Evolutionary conservation across 1,140 invertebrate species (phyloP), one percentile per base, ranked within the genome.

Genomic region (Aphelinus atriplicis): DNA sequence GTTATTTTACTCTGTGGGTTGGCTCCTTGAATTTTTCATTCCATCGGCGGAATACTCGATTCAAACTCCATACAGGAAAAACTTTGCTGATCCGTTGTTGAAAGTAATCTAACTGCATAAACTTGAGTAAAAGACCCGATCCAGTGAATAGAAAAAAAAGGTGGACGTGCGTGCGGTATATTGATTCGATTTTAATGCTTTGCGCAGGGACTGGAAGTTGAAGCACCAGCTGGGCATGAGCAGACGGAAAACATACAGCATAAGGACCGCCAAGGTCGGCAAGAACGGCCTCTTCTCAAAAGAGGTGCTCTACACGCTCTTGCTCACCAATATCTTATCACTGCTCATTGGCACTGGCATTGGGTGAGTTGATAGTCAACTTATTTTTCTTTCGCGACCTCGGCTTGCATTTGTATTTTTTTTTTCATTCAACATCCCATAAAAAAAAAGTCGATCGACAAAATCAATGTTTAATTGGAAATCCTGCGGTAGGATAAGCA

Each of bases 251-350:
- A 90, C 89, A 56, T 90, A 90, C 78, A 95, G 93, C 77, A 93
- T 97, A 80, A 93, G 95, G 68, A 92, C 94, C 80, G 92, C 94
- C 42, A 95, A 94, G 84, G 90, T 94, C 75, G 93, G 93, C 48
- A 93, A 94, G 80, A 92, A 91, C 79, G 92, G 93, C 73, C 90
- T 97, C 73, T 96, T 96, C 86, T 96, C 95, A 60, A 92, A 95
- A 81, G 95, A 96, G 88, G 95, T 97, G 61, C 88, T 98, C 60
- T 96, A 96, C 80, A 95, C 96, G 46, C 90, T 98, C 73, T 92
- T 98, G 72, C 89, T 98, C 63, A 96, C 96, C 69, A 97, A 98
- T 89, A 88, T 98, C 63, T 88, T 97, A 42, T 97, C 96, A 7
- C 88, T 98, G 75, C 86, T 98, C 65, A 89, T 98, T 77, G 96